phyloP scores from a whole-genome alignment of 2,113 vertebrate genomes.

The Rutilus rutilus region DNA sequence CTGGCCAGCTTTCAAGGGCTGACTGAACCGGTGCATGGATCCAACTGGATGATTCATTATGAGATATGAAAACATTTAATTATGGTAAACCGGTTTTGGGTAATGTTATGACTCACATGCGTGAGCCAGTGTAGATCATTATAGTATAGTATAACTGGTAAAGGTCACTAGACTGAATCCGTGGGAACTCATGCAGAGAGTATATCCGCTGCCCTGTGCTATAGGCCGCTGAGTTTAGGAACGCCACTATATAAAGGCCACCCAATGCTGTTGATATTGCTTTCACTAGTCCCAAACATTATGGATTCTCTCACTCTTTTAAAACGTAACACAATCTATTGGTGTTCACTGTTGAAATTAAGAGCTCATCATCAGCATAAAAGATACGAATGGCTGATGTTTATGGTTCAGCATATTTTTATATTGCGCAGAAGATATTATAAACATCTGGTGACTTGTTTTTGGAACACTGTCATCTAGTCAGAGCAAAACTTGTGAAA shows the following conservation, averaged over 20 bases:
- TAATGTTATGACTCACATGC: slow-evolving; percentile 49
- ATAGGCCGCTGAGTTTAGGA: background rate
- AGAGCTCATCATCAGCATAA: background rate
- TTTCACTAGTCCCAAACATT: background rate
- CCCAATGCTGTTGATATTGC: slow-evolving; percentile 22
- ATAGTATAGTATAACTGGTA: slow-evolving; percentile 49
- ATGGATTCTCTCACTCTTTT: background rate
- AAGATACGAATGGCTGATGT: background rate
- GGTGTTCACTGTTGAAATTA: background rate
- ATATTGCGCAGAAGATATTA: background rate
- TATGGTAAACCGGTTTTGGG: slow-evolving; percentile 52
- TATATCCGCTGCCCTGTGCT: slow-evolving; percentile 16
- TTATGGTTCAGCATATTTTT: slow-evolving; percentile 1
- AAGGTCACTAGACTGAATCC: slow-evolving; percentile 51
- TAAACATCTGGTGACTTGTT: background rate
- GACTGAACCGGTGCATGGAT: slow-evolving; percentile 12
- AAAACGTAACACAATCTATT: background rate
- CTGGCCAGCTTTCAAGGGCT: slow-evolving; percentile 13
- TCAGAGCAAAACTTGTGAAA: background rate
- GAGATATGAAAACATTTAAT: slow-evolving; percentile 56
- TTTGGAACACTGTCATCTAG: background rate
- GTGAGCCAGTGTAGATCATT: slow-evolving; percentile 49
- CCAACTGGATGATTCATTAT: slow-evolving; percentile 42
- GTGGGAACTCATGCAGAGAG: slow-evolving; percentile 44
- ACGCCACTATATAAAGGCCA: slow-evolving; percentile 13